These are phyloP conservation scores for Himantopus leucocephalus DNA, from an alignment of 2,113 vertebrate species.

Conservation along the genomic window DNA sequence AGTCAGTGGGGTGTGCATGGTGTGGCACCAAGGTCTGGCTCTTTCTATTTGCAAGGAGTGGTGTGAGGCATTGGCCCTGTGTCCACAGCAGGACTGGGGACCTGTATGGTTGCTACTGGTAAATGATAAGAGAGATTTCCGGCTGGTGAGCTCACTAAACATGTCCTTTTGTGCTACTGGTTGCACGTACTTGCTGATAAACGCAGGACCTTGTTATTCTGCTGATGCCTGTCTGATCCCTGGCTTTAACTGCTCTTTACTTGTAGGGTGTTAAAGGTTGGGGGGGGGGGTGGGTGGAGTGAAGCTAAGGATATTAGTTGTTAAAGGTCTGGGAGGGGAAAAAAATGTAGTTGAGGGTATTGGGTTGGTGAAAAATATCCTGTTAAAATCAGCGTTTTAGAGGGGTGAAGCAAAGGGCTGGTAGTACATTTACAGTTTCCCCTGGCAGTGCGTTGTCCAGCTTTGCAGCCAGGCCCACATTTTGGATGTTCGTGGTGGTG, in stretches of 20 bases:
- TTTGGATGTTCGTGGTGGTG: neutral
- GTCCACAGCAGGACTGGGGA: fast-evolving
- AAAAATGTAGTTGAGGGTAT: neutral
- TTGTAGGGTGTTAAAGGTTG: no score
- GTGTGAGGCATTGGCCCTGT: neutral
- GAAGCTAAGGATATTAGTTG: neutral
- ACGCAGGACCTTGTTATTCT: neutral
- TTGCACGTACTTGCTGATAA: neutral
- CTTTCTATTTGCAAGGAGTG: neutral
- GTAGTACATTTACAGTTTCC: neutral
- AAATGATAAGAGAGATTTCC: neutral
- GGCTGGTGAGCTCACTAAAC: neutral
- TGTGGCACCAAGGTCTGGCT: neutral
- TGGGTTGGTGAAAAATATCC: neutral
- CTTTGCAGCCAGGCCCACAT: neutral
- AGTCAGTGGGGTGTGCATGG: neutral
- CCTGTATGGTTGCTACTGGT: neutral
- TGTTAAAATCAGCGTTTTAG: neutral
- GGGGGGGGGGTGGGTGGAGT: no score
- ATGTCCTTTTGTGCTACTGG: neutral
- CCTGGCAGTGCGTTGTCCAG: neutral
- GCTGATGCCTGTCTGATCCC: neutral
- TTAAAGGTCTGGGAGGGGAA: no score
- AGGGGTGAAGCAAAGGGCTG: neutral
- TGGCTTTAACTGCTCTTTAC: neutral